Percentiles rank a stretch among this genome's conserved stretches.
Conservation (phyloP, 2,888 invertebrate genomes). For the Oxystoma pomonae region DNA sequence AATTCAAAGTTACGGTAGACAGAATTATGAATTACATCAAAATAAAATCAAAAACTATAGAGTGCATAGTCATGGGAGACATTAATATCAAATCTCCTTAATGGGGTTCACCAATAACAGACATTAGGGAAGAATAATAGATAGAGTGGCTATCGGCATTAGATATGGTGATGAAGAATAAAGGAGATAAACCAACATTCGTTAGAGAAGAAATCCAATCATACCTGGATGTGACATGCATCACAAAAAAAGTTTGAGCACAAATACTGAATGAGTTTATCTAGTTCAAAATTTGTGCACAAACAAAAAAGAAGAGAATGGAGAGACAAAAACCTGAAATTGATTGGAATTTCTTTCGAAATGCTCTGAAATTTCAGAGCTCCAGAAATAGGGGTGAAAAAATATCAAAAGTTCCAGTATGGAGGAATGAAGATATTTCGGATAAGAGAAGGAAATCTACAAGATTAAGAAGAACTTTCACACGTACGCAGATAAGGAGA, state of each 20-base stretch:
- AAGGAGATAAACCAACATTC: slow-evolving; percentile 5
- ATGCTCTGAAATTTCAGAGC: neutral
- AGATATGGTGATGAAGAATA: slow-evolving; percentile 14
- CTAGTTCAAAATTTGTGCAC: neutral
- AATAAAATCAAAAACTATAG: neutral
- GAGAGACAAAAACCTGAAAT: neutral
- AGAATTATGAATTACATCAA: neutral
- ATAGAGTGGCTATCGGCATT: slow-evolving; percentile 28
- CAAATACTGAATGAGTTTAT: neutral
- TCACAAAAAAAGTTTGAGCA: neutral
- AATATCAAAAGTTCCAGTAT: neutral
- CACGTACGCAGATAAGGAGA: neutral
- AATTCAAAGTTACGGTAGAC: neutral
- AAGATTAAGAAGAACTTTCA: neutral
- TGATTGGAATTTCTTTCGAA: neutral
- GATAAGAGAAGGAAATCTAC: neutral
- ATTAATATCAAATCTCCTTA: slow-evolving; percentile 6
- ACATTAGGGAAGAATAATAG: slow-evolving; percentile 25
- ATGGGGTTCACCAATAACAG: slow-evolving; percentile 29
- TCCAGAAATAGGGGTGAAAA: neutral
- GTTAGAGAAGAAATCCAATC: neutral
- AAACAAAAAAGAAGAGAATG: slow-evolving; percentile 2
- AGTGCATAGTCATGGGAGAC: neutral
- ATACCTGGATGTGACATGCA: slow-evolving; percentile 3
- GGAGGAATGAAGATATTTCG: neutral